Evolutionary conservation across 1,140 invertebrate genomes (phyloP).

Genomic region (Mactra quadrangularis): DNA sequence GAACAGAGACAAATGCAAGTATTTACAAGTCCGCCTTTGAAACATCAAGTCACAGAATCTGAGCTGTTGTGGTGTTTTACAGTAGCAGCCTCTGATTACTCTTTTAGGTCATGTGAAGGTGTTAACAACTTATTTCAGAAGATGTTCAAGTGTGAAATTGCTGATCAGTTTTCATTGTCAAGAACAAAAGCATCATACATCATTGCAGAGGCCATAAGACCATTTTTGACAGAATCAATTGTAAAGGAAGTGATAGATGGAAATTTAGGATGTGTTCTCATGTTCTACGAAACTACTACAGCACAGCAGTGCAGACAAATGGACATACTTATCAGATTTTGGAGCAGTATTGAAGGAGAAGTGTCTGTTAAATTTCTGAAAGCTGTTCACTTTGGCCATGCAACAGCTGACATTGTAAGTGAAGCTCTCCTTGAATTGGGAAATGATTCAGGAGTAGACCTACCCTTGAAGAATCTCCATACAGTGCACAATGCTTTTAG

Average conservation of each 20-base stretch:
- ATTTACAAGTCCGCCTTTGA: conserved; percentile 15
- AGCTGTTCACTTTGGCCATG: conserved; percentile 39
- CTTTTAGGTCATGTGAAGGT: conserved; percentile 36
- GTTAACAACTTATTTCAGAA: conserved; percentile 1
- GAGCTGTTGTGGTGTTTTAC: conserved; percentile 28
- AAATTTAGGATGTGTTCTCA: conserved; percentile 1
- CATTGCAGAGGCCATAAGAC: conserved; percentile 12
- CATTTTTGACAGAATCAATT: conserved; percentile 18
- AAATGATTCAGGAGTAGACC: background rate
- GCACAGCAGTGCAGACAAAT: conserved; percentile 15
- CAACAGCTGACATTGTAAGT: conserved; percentile 27
- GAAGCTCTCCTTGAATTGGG: conserved; percentile 23
- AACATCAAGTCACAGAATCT: conserved; percentile 24
- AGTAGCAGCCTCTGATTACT: conserved; percentile 28
- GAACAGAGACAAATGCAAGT: conserved; percentile 21
- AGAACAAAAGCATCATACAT: conserved; percentile 28
- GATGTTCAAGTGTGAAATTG: conserved; percentile 62
- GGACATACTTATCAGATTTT: conserved; percentile 41
- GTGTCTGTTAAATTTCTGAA: conserved; percentile 31
- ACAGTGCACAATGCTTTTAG: conserved; percentile 33
- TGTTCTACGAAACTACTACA: conserved; percentile 21
- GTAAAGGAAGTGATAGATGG: conserved; percentile 13
- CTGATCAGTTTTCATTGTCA: conserved; percentile 40
- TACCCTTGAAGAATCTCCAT: conserved; percentile 16
- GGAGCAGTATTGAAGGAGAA: conserved; percentile 29